Evolutionary conservation across 1,140 invertebrate genomes (phyloP), one percentile per base, ranked within the genome.

Genomic region (Eufriesea mexicana): DNA sequence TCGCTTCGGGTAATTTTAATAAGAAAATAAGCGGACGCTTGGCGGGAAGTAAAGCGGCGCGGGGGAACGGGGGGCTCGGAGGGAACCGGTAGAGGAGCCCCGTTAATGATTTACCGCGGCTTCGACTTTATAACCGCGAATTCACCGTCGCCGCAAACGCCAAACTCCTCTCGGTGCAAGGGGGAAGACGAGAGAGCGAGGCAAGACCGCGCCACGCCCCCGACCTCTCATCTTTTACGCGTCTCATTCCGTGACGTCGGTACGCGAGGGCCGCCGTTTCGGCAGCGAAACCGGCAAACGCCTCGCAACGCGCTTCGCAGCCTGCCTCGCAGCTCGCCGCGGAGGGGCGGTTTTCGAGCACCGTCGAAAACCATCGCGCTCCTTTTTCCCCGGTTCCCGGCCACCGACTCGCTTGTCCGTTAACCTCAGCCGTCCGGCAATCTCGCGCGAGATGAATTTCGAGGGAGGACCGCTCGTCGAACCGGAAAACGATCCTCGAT

Each of bases 201-300:
- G 79, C 49, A 84, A 73, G 66, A 82, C 72, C 59, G 62, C 71
- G 88, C 89, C 90, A 91, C 90, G 90, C 90, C 90, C 86, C 83
- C 90, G 87, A 90, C 85, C 90, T 91, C 90, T 91, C 90, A 91
- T 91, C 85, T 91, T 91, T 90, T 91, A 89, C 89, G 90, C 90
- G 90, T 90, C 90, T 90, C 90, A 90, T 91, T 82, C 84, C 80
- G 83, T 85, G 87, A 89, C 84, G 79, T 78, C 78, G 84, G 83
- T 86, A 84, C 80, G 79, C 54, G 74, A 86, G 78, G 68, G 79
- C 45, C 73, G 51, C 70, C 54, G 77, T 86, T 89, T 85, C 64
- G 80, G 76, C 75, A 49, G 35, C 72, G 51, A 55, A 79, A 79
- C 62, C 83, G 73, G 81, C 67, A 72, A 84, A 85, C 85, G 83